Evolutionary conservation across 2,888 invertebrate species (phyloP), one percentile per base, ranked within the genome.

Genomic region (Arge pagana): DNA sequence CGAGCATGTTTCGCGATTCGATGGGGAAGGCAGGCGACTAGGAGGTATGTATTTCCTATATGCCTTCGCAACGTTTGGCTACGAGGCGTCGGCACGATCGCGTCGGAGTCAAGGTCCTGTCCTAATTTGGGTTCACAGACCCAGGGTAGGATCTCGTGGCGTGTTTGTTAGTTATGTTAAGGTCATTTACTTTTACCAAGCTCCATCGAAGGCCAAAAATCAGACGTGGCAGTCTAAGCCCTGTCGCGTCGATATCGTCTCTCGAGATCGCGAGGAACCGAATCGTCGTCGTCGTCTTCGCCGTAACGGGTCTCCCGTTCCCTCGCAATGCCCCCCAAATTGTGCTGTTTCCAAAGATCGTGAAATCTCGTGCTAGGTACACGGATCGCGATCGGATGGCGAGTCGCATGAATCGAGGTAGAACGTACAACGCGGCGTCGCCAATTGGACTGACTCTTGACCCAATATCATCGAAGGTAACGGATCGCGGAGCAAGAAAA

Each of bases 111-210:
- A 70, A 71, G 70, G 70, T 60, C 60, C 60, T 57, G 70, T 66
- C 62, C 71, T 65, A 71, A 69, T 67, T 70, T 54, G 61, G 57
- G 70, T 71, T 70, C 71, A 61, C 67, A 67, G 71, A 70, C 70
- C 68, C 63, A 60, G 24, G 26, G 33, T 33, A 23, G 33, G 33
- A 45, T 33, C 43, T 24, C 11, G 15, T 15, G n/a, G 2, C n/a
- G 18, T 50, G 36, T 50, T 40, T 41, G 33, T 50, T 43, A 55
- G 53, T 55, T 55, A 57, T 51, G 30, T 51, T 71, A 70, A 74
- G 72, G 74, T 70, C 72, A 70, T 70, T 74, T 74, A 70, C 74
- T 74, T 72, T 74, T 74, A 72, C 70, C 66, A 48, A 55, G 48
- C n/a, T n/a, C n/a, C n/a, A n/a, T n/a, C 71, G 66, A 71, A 68